These are phyloP conservation scores for Leptatherina wallacei DNA, from an alignment of 2,797 vertebrate species.

Conservation along the genomic window DNA sequence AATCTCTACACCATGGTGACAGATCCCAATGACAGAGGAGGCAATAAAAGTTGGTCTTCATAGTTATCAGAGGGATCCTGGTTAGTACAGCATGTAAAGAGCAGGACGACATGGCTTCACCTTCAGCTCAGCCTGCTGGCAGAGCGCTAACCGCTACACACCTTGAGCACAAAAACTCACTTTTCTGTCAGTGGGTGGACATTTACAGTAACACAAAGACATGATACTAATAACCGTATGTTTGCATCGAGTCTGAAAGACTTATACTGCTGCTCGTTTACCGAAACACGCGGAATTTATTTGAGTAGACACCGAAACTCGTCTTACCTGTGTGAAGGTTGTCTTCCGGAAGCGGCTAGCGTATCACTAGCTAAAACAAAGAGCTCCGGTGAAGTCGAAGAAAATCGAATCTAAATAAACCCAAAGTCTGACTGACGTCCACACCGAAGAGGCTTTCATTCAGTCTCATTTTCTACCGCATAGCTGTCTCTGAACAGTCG, in stretches of 20 bases:
- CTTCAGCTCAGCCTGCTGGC: constrained; percentile 29
- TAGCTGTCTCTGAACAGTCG: not conserved
- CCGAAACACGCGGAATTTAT: not conserved
- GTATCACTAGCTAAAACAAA: constrained; percentile 69
- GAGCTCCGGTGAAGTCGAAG: constrained; percentile 19
- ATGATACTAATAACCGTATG: accelerated
- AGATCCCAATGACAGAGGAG: constrained; percentile 48
- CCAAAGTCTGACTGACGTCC: not conserved
- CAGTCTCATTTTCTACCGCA: constrained; percentile 17
- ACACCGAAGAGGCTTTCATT: not conserved
- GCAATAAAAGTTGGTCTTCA: constrained; percentile 46
- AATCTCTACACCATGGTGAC: constrained; percentile 60
- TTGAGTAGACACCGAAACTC: constrained; percentile 73
- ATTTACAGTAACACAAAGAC: not conserved
- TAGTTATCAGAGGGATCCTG: not conserved
- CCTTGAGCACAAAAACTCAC: constrained; percentile 51
- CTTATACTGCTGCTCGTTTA: accelerated
- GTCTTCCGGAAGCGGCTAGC: constrained; percentile 81
- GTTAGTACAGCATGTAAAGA: constrained; percentile 1
- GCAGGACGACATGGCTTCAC: constrained; percentile 34
- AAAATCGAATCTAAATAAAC: constrained; percentile 1
- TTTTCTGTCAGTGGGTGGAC: not conserved
- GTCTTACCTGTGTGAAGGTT: constrained; percentile 83
- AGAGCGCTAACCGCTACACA: constrained; percentile 43
- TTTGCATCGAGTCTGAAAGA: accelerated